Base-by-base conservation (phyloP, 2,888 invertebrate species). In the Polymixis lichenea region DNA sequence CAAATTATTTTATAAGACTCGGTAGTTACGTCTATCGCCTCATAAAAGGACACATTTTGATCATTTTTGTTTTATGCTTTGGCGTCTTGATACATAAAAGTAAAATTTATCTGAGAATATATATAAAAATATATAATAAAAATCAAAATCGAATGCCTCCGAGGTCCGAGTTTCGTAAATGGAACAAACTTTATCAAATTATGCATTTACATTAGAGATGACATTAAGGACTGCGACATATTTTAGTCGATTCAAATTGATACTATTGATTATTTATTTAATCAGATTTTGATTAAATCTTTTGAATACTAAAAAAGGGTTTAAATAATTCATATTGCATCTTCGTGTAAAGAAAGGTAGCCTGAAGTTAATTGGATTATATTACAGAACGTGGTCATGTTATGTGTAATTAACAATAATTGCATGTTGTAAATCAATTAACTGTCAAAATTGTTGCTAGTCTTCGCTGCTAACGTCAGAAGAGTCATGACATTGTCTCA, bases 401-500 rank as follows among this genome's bases (percentile, higher is more conserved):
- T 55, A 51, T 43, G 43, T 60, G 71, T 72, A 66, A 75, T 82
- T 79, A 80, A 28, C 77, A 22, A 8, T 83, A 80, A 77, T 85
- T 83, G 43, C 58, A 65, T 28, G 62, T 51, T 68, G 55, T 81
- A 80, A 83, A 85, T 72, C 68, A 75, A 61, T 60, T 60, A 70
- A n/a, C 68, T 68, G 70, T 72, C 80, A 80, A 77, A 66, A 70
- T 64, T 55, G 51, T 66, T 68, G 69, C 74, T 77, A 51, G 61
- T 73, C 86, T 86, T 83, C 78, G 76, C 69, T 77, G 71, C 64
- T 72, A 64, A 60, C 67, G 65, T 78, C 64, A 72, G 62, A 68
- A 70, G 62, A 64, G 85, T 86, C 86, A 83, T 88, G 84, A 82
- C 88, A 88, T 88, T 88, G 88, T 87, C 56, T 77, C 87, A 91